A percentile compares a stretch with the other conserved stretches of the same genome.
Conservation (phyloP, 2,113 vertebrate species). For the Nesogale talazaci region DNA sequence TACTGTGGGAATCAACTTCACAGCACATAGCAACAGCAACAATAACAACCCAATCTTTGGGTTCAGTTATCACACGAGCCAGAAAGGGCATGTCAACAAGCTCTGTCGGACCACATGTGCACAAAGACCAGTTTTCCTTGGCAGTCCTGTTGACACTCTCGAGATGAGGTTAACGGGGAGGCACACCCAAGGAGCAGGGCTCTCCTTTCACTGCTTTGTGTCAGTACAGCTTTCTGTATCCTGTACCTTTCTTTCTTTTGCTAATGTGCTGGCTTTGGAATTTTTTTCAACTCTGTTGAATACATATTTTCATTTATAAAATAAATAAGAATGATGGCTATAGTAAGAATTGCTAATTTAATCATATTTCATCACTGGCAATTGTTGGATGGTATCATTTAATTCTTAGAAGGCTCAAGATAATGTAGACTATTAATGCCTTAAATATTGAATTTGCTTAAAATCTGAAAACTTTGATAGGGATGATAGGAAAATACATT, state of each 20-base stretch:
- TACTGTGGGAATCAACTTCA: too few species aligned
- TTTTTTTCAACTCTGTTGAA: neutral
- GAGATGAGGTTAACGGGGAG: neutral
- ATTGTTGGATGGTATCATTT: neutral
- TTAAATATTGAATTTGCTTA: neutral
- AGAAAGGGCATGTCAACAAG: too few species aligned
- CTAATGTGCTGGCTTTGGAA: neutral
- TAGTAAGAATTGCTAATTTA: neutral
- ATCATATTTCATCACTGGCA: neutral
- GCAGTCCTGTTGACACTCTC: neutral
- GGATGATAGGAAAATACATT: neutral
- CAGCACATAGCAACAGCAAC: too few species aligned
- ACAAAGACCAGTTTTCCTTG: neutral
- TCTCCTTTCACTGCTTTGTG: neutral
- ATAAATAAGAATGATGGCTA: neutral
- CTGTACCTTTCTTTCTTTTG: neutral
- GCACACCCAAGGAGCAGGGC: rapidly evolving
- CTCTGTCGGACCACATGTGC: too few species aligned
- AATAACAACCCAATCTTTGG: too few species aligned
- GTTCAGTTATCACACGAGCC: too few species aligned
- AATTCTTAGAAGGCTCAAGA: neutral
- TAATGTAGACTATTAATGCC: neutral
- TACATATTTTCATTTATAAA: constrained; percentile 5
- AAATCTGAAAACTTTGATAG: neutral
- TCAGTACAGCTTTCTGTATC: neutral